Evolutionary conservation across 1,140 invertebrate genomes (phyloP).

Genomic region (Magallana ariakensis): DNA sequence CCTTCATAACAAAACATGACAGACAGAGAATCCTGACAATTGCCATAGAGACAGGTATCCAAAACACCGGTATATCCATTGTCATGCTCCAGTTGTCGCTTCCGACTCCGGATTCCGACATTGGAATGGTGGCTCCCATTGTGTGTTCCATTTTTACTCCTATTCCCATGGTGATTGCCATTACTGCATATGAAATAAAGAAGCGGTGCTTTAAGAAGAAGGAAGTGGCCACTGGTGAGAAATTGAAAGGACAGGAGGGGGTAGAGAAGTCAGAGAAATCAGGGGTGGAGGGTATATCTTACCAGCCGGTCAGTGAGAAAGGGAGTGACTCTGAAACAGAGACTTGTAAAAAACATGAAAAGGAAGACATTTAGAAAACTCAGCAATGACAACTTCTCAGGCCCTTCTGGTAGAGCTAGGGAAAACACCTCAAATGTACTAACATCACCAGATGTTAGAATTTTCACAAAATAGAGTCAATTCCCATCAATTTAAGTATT

Average conservation of each 20-base stretch:
- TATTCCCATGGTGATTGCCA: slow-evolving; percentile 84
- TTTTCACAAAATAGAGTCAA: no score
- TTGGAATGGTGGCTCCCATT: slow-evolving; percentile 77
- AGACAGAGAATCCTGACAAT: slow-evolving; percentile 79
- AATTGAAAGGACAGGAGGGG: background rate
- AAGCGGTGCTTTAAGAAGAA: slow-evolving; percentile 58
- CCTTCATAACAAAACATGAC: slow-evolving; percentile 56
- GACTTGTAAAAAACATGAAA: background rate
- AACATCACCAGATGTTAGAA: no score
- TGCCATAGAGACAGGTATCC: slow-evolving; percentile 81
- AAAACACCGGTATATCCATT: slow-evolving; percentile 80
- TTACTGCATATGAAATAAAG: slow-evolving; percentile 56
- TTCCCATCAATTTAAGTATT: no score
- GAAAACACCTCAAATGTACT: no score
- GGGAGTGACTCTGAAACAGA: slow-evolving; percentile 43
- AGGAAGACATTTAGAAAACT: background rate
- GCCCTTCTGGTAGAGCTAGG: no score
- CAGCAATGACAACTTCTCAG: no score
- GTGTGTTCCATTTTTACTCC: slow-evolving; percentile 94
- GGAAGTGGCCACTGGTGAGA: background rate
- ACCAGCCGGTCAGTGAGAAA: slow-evolving; percentile 11
- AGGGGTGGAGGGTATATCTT: slow-evolving; percentile 40
- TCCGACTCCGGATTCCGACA: slow-evolving; percentile 79
- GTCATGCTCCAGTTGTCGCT: slow-evolving; percentile 79
- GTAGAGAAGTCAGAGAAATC: background rate